phyloP scores from a whole-genome alignment of 2,113 vertebrate species.

The Festucalex cinctus region DNA sequence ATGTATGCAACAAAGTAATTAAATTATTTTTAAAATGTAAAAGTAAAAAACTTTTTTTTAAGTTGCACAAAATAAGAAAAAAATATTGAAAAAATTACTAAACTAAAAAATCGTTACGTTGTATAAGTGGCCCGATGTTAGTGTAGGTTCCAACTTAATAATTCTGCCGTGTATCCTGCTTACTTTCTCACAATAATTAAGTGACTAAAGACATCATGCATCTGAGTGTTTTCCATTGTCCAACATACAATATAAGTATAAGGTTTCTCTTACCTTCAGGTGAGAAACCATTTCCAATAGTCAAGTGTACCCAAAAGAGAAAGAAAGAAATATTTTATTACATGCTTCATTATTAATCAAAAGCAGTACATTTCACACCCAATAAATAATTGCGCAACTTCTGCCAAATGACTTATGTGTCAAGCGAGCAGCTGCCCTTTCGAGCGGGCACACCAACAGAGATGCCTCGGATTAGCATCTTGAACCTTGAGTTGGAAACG shows the following conservation, averaged over 20 bases:
- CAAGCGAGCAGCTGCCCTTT: not conserved
- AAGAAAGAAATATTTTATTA: not conserved
- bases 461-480: constrained; percentile 10
- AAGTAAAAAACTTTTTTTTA: too few relatives aligned
- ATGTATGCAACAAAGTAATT: too few relatives aligned
- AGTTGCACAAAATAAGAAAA: too few relatives aligned
- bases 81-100: too few relatives aligned
- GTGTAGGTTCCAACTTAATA: too few relatives aligned
- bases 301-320: not conserved
- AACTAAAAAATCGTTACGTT: too few relatives aligned
- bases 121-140: too few relatives aligned
- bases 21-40: too few relatives aligned
- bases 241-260: not conserved
- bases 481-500: constrained; percentile 37
- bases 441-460: not conserved
- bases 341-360: not conserved
- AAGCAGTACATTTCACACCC: not conserved
- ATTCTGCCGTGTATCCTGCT: too few relatives aligned
- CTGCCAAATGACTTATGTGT: not conserved
- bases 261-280: constrained; percentile 28
- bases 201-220: too few relatives aligned
- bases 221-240: too few relatives aligned
- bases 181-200: too few relatives aligned
- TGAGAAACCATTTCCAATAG: constrained; percentile 3
- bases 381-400: not conserved